These are phyloP conservation scores for Campylomormyrus tamandua DNA, from an alignment of 2,113 vertebrate genomes.

Conservation along the genomic window DNA sequence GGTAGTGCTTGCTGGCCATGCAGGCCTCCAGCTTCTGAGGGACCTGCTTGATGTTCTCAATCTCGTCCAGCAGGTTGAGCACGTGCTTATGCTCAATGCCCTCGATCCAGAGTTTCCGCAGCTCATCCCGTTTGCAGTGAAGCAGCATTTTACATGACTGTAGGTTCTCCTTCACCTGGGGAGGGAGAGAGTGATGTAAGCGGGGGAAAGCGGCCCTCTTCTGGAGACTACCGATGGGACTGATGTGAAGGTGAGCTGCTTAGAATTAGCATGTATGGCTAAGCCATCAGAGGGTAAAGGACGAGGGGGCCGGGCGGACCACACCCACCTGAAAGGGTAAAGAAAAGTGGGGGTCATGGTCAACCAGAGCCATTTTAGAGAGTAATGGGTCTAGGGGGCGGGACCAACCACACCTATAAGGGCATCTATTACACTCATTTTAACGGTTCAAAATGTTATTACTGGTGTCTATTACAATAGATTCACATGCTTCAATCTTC, in stretches of 20 bases:
- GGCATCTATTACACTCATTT: not conserved
- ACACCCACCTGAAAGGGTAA: not conserved
- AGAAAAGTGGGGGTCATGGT: not conserved
- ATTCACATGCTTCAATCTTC: not conserved
- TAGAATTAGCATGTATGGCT: not conserved
- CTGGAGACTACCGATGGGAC: not conserved
- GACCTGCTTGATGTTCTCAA: constrained; percentile 96
- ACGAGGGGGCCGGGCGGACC: not conserved
- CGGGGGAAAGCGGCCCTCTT: not conserved
- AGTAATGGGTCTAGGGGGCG: not conserved
- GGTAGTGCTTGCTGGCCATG: constrained; percentile 94
- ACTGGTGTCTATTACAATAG: not conserved
- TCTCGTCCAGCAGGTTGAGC: constrained; percentile 90
- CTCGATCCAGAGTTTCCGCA: constrained; percentile 97
- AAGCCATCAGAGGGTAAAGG: not conserved
- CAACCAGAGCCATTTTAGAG: not conserved
- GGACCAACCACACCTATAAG: not conserved
- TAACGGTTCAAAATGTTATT: not conserved
- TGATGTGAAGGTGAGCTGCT: not conserved
- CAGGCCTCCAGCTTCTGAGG: constrained; percentile 84
- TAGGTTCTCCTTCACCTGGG: constrained; percentile 93
- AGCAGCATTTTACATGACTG: constrained; percentile 96
- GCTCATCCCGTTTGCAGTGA: constrained; percentile 91
- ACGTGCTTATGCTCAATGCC: constrained; percentile 98
- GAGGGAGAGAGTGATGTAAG: not conserved